These are phyloP conservation scores for Gymnothorax reevesii DNA, from an alignment of 2,797 vertebrate species.

Conservation along the genomic window DNA sequence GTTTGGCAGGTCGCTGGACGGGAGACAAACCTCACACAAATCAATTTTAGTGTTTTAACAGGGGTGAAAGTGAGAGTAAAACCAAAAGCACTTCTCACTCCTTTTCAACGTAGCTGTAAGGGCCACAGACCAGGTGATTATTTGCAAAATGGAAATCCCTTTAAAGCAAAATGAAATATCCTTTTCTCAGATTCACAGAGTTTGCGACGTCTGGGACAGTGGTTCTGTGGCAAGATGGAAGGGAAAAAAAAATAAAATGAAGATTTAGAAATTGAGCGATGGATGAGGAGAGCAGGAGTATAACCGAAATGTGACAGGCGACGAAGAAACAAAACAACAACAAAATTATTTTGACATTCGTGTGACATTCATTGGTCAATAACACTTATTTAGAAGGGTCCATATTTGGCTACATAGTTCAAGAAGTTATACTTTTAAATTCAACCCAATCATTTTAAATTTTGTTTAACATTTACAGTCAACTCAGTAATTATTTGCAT, in stretches of 20 bases:
- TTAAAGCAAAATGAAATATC: slow-evolving; percentile 44
- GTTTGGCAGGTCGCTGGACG: slow-evolving; percentile 46
- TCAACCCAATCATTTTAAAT: too few species aligned
- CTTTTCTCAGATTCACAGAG: slow-evolving; percentile 37
- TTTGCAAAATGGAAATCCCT: slow-evolving; percentile 54
- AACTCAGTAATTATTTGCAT: too few species aligned
- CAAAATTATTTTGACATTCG: slow-evolving; percentile 62
- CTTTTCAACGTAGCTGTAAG: slow-evolving; percentile 42
- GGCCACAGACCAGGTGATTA: slow-evolving; percentile 39
- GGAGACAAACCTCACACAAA: slow-evolving; percentile 48
- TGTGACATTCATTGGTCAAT: slow-evolving; percentile 61
- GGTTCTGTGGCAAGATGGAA: slow-evolving; percentile 31
- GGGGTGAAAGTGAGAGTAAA: slow-evolving; percentile 38
- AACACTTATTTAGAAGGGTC: too few species aligned
- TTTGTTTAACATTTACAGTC: too few species aligned
- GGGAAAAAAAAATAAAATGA: slow-evolving; percentile 39
- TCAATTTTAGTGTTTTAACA: slow-evolving; percentile 57
- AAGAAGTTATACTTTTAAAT: too few species aligned
- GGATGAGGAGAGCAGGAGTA: slow-evolving; percentile 59
- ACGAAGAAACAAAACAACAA: slow-evolving; percentile 45
- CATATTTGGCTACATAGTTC: too few species aligned
- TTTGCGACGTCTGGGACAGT: slow-evolving; percentile 47
- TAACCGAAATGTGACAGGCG: slow-evolving; percentile 71
- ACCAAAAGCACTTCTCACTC: slow-evolving; percentile 40
- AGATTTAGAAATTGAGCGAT: slow-evolving; percentile 37